Evolutionary conservation across 1,140 invertebrate species (phyloP), one percentile per base, ranked within the genome.

Genomic region (Batillaria attramentaria): DNA sequence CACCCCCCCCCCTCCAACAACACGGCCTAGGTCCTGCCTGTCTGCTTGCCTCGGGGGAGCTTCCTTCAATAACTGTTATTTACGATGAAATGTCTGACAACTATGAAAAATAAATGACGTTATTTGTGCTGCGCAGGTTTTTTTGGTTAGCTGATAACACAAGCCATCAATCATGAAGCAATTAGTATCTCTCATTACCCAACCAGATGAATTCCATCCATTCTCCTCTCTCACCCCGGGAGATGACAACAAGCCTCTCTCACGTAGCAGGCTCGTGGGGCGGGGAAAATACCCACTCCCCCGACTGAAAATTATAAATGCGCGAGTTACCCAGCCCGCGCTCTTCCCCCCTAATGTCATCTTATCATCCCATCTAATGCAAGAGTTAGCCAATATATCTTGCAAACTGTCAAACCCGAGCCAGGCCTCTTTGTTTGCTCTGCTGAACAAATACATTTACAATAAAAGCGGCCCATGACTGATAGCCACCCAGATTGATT

Each of bases 31-130:
- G 24, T 20, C 79, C 79, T 81, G 81, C 83, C 80, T 79, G 78
- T 79, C 83, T 79, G 81, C 77, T 75, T 78, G 79, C n/a, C 80
- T 74, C 78, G 70, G 80, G 82, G 78, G 81, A 80, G 78, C 85
- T 85, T 84, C 81, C 80, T 77, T 80, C 84, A 85, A 85, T 87
- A 85, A 86, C 74, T 83, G 81, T 87, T 86, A 87, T 87, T 88
- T 88, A 88, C 84, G 84, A 80, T 76, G 78, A 80, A 66, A 65
- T 81, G 78, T 77, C 83, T 86, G 84, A 87, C 85, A 86, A 82
- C 84, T 87, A 87, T 87, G 84, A 87, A 85, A 87, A 88, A 88
- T 88, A 88, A 87, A 88, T 86, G 87, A 87, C 82, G 84, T 86
- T 85, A 86, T 87, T 88, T 85, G 84, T 84, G 81, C 75, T 84